These are phyloP conservation scores for Lasioglossum vierecki DNA, from an alignment of 2,888 invertebrate genomes.

Conservation along the genomic window DNA sequence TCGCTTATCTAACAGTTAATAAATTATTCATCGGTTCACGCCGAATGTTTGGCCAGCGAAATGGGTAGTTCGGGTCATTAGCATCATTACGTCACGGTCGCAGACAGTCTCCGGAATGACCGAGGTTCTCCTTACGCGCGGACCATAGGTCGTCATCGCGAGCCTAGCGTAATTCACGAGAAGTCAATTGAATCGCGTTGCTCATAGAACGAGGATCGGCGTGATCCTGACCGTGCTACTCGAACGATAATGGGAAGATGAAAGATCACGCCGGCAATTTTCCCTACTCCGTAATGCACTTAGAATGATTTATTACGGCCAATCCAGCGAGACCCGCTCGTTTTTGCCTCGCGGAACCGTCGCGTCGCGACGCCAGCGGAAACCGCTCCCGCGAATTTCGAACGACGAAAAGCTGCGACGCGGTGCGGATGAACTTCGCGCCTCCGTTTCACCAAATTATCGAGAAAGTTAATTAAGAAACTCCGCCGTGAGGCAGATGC, in stretches of 20 bases:
- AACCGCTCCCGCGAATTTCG: background rate
- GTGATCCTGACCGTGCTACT: conserved; percentile 57
- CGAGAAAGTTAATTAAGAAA: conserved; percentile 36
- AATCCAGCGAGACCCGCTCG: conserved; percentile 10
- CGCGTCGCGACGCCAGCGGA: background rate
- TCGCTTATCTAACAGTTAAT: background rate
- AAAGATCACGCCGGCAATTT: conserved; percentile 62
- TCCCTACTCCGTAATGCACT: conserved; percentile 41
- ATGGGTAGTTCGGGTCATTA: background rate
- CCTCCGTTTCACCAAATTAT: conserved; percentile 22
- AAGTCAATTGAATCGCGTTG: conserved; percentile 39
- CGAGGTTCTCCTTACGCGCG: conserved; percentile 15
- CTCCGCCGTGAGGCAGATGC: background rate
- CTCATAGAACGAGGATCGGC: conserved; percentile 38
- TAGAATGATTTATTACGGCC: conserved; percentile 44
- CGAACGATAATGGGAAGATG: conserved; percentile 61
- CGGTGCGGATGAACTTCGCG: background rate
- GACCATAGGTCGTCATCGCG: conserved; percentile 8
- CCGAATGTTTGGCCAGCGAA: background rate
- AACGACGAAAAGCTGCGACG: conserved; percentile 10
- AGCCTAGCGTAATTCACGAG: conserved; percentile 32
- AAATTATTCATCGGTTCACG: background rate
- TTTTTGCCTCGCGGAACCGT: background rate
- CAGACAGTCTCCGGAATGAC: background rate
- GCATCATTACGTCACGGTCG: background rate